Evolutionary conservation across 2,113 vertebrate species (phyloP).

Genomic region (Ramphastos sulfuratus): DNA sequence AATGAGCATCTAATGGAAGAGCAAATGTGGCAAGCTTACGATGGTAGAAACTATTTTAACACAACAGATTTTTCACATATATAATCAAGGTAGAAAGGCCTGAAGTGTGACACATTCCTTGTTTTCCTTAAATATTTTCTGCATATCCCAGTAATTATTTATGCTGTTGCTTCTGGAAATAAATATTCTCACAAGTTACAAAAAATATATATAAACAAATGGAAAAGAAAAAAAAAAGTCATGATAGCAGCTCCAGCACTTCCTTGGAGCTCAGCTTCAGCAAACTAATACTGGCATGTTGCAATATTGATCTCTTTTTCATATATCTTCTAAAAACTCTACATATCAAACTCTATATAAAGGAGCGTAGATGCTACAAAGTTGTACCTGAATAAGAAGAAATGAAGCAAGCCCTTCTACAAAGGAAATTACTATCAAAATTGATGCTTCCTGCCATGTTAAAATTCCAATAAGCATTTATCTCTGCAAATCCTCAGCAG

Average conservation of each 20-base stretch:
- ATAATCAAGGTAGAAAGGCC: background rate
- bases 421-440: slow-evolving; percentile 49
- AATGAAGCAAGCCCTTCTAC: slow-evolving; percentile 2
- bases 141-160: background rate
- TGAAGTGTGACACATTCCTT: background rate
- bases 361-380: background rate
- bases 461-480: slow-evolving; percentile 53
- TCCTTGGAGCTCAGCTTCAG: background rate
- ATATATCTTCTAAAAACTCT: background rate
- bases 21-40: background rate
- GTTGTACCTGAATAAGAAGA: background rate
- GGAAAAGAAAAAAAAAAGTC: background rate
- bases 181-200: background rate
- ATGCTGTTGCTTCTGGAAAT: background rate
- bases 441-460: slow-evolving; percentile 31
- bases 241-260: background rate
- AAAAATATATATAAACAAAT: background rate
- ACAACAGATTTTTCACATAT: background rate
- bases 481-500: slow-evolving; percentile 23
- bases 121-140: background rate
- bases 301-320: background rate
- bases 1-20: background rate
- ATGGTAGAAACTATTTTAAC: background rate
- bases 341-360: background rate
- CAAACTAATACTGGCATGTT: background rate